Evolutionary conservation across 35 echinoderm and acorn worm genomes (phyloP).

Genomic region (Patiria miniata): DNA sequence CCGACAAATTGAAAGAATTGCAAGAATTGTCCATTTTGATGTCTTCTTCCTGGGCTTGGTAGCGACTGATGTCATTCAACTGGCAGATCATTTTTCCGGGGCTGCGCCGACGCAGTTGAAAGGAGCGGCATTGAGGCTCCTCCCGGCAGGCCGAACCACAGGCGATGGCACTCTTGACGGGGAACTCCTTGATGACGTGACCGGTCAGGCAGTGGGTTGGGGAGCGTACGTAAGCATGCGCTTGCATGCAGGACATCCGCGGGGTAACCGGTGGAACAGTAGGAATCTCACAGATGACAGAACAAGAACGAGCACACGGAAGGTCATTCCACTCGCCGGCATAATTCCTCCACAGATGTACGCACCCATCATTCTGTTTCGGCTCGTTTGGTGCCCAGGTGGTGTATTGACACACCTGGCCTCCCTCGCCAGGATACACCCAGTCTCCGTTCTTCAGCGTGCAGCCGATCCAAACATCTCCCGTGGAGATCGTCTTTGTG

Average conservation of each 20-base stretch:
- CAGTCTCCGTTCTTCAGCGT: not conserved
- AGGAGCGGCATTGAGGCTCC: not conserved
- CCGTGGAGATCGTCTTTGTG: not conserved
- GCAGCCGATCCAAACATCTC: not conserved
- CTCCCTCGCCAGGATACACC: not conserved
- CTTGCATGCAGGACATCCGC: not conserved
- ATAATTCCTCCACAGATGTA: not conserved
- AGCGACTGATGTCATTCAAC: not conserved
- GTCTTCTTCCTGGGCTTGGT: not conserved
- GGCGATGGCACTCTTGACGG: not conserved
- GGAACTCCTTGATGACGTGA: conserved; percentile 16
- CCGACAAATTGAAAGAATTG: conserved; percentile 10
- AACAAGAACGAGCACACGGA: not conserved
- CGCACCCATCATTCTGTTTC: not conserved
- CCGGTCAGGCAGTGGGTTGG: conserved; percentile 16
- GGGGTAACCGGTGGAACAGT: no score
- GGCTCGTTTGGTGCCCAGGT: not conserved
- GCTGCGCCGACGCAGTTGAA: not conserved
- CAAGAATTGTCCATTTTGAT: not conserved
- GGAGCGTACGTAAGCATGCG: not conserved
- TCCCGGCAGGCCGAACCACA: conserved; percentile 7
- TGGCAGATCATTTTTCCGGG: not conserved
- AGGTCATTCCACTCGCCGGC: not conserved
- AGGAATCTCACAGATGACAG: not conserved
- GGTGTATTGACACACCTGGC: not conserved